Conservation (phyloP, 2,888 invertebrate genomes). For the Troides aeacus region DNA sequence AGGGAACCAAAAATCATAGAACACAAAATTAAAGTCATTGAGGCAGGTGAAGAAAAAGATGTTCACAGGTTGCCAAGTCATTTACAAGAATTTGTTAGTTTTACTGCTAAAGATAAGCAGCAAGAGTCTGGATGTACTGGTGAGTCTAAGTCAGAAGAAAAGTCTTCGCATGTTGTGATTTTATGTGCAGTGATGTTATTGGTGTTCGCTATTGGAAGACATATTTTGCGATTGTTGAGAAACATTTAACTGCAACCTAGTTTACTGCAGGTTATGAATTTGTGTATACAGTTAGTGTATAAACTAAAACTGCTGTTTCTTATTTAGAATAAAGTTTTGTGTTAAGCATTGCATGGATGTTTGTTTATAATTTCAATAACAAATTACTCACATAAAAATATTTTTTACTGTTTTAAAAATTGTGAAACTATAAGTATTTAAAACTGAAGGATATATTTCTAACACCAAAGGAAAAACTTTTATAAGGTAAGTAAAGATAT, state of each 20-base stretch:
- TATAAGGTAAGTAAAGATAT: neutral
- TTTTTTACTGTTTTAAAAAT: neutral
- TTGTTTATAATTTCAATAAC: slow-evolving; percentile 29
- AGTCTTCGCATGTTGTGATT: slow-evolving; percentile 73
- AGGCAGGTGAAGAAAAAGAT: slow-evolving; percentile 82
- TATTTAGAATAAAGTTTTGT: slow-evolving; percentile 38
- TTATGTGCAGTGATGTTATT: slow-evolving; percentile 74
- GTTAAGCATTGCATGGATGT: slow-evolving; percentile 61
- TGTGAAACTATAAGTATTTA: neutral
- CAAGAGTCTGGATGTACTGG: slow-evolving; percentile 77
- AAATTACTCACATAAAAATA: slow-evolving; percentile 8
- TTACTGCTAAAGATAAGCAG: slow-evolving; percentile 75
- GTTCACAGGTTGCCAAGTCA: slow-evolving; percentile 86
- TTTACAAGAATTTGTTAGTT: slow-evolving; percentile 88
- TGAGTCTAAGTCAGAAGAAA: slow-evolving; percentile 65
- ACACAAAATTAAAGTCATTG: slow-evolving; percentile 82
- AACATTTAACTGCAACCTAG: slow-evolving; percentile 56
- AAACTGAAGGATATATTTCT: neutral
- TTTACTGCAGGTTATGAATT: slow-evolving; percentile 34
- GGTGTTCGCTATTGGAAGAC: slow-evolving; percentile 68
- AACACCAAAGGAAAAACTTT: neutral
- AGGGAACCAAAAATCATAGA: slow-evolving; percentile 67
- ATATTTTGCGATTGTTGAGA: slow-evolving; percentile 60
- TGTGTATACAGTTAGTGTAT: slow-evolving; percentile 35
- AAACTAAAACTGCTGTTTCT: slow-evolving; percentile 33